Evolutionary conservation across 2,888 invertebrate genomes (phyloP), one percentile per base, ranked within the genome.

Genomic region (Dryadula phaetusa): DNA sequence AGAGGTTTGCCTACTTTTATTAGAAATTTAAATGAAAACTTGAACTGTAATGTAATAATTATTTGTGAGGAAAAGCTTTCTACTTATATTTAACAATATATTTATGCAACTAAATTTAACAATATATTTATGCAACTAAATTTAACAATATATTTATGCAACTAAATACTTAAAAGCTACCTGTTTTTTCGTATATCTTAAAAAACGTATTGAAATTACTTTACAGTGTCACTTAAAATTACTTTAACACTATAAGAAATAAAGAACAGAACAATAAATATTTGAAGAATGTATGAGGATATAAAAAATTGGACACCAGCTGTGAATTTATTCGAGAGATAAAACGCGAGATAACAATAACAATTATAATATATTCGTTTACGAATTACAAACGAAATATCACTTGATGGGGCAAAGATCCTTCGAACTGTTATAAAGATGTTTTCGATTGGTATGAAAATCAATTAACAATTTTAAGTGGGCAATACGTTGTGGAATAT

Each of bases 401-500:
- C 37, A 46, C 46, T 46, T 3, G 44, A 46, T 20, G 22, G 22
- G 16, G 12, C 20, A 54, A 34, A 37, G 8, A 54, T 37, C 22
- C 54, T 37, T 37, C 40, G 22, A 54, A 56, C 25, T 40, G 22
- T 40, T 56, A 56, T 56, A 10, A 40, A 40, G 56, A 56, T 56
- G 40, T 56, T 10, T 56, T 22, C 56, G 56, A 56, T 25, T 14
- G 56, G 56, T 56, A 22, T n/a, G 10, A 40, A 40, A 54, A 40
- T 56, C 56, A 40, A 56, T 40, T 40, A 40, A 54, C n/a, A 53
- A 52, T 61, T 49, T 42, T 20, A 52, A 52, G 44, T 47, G 28
- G 10, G 56, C 34, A 44, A 54, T 22, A 63, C 28, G 52, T 34
- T 58, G 49, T 42, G 20, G 42, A 64, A 53, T 65, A 66, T 62